Conservation (phyloP, 2,888 invertebrate genomes). For the Spilosoma lubricipeda region DNA sequence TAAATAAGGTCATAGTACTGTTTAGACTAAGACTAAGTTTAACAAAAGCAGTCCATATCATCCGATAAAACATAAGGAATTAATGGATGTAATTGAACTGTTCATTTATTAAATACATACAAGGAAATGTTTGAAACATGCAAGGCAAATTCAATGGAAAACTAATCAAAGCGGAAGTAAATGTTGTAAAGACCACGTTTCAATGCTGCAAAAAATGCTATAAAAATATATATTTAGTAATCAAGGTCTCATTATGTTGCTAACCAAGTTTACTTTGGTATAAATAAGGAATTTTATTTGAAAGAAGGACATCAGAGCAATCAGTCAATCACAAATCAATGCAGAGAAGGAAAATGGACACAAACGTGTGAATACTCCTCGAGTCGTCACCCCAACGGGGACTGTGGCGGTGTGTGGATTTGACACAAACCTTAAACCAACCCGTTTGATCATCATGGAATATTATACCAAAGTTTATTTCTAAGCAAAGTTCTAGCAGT, state of each 20-base stretch:
- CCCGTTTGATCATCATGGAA: too few species aligned
- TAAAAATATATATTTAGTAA: neutral
- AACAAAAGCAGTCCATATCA: neutral
- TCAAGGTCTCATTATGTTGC: neutral
- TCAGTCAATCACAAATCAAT: too few species aligned
- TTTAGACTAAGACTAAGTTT: neutral
- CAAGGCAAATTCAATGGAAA: neutral
- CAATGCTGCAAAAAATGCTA: too few species aligned
- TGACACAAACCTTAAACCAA: too few species aligned
- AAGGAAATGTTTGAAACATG: neutral
- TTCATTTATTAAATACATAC: neutral
- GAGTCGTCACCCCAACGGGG: too few species aligned
- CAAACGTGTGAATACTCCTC: too few species aligned
- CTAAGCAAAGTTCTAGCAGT: too few species aligned
- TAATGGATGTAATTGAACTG: neutral
- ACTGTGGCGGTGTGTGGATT: too few species aligned
- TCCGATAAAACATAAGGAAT: neutral
- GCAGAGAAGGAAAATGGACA: too few species aligned
- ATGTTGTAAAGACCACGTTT: neutral
- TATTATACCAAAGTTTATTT: too few species aligned
- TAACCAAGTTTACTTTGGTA: neutral
- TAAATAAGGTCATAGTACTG: conserved; percentile 1
- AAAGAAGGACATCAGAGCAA: neutral
- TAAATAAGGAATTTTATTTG: neutral
- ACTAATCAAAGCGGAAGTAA: neutral